A percentile compares a stretch with the other conserved stretches of the same genome.
These are phyloP conservation scores for Sarcophaga variegata DNA, from an alignment of 2,888 invertebrate species.

Conservation along the genomic window DNA sequence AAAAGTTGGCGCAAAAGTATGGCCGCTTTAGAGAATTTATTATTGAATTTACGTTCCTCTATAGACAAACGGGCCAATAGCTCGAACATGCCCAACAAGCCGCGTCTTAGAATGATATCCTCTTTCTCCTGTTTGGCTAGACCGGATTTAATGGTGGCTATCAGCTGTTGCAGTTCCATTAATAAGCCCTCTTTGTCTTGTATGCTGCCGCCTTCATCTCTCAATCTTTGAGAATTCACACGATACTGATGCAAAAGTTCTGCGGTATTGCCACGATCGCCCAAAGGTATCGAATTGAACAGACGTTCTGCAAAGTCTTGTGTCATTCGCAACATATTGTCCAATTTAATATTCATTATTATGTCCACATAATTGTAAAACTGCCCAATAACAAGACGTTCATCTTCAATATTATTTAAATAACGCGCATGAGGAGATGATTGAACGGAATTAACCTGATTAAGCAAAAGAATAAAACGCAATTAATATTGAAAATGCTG, in stretches of 20 bases:
- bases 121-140: constrained; percentile 69
- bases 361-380: constrained; percentile 69
- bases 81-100: constrained; percentile 69
- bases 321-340: constrained; percentile 67
- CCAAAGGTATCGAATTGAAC: constrained; percentile 66
- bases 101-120: constrained; percentile 67
- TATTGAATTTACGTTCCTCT: constrained; percentile 66
- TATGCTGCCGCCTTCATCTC: constrained; percentile 49
- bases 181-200: constrained; percentile 64
- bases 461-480: constrained; percentile 36
- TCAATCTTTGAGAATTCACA: constrained; percentile 56
- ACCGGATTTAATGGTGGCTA: constrained; percentile 68
- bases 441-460: constrained; percentile 22
- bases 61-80: constrained; percentile 70
- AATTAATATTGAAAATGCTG: constrained; percentile 25
- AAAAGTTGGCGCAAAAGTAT: constrained; percentile 45
- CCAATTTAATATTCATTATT: constrained; percentile 67
- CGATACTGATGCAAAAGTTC: constrained; percentile 66
- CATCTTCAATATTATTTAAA: constrained; percentile 39
- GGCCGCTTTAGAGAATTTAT: constrained; percentile 65
- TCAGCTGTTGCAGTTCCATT: constrained; percentile 66
- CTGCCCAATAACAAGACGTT: constrained; percentile 58
- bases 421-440: not conserved
- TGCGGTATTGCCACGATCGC: constrained; percentile 69
- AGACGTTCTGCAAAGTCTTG: constrained; percentile 61